These are phyloP conservation scores for Erythrocercus mccallii DNA, from an alignment of 2,113 vertebrate species.

Conservation along the genomic window DNA sequence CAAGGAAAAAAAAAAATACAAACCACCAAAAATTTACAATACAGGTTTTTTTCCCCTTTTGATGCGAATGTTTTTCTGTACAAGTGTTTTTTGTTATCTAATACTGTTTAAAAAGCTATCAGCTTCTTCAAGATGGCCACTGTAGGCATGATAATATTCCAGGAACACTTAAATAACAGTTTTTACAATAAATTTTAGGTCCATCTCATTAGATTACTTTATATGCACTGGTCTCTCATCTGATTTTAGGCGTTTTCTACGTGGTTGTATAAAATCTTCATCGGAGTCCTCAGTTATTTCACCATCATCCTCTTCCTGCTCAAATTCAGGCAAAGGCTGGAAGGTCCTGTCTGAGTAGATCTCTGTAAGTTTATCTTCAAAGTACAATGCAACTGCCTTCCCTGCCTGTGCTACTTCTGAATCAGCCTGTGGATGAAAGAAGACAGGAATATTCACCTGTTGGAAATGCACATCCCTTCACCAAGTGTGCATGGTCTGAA, in stretches of 20 bases:
- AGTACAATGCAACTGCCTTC: conserved; percentile 90
- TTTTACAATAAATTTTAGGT: conserved; percentile 74
- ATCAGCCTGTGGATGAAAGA: conserved; percentile 84
- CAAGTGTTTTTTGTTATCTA: conserved; percentile 76
- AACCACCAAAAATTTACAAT: conserved; percentile 39
- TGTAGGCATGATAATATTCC: conserved; percentile 74
- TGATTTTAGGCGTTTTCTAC: conserved; percentile 95
- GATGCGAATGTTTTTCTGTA: conserved; percentile 76
- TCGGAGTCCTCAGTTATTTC: conserved; percentile 92
- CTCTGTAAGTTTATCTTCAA: conserved; percentile 93
- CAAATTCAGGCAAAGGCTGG: conserved; percentile 83
- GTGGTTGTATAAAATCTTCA: conserved; percentile 93
- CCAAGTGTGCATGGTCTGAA: conserved; percentile 86
- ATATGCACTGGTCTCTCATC: conserved; percentile 93
- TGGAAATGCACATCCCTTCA: conserved; percentile 85
- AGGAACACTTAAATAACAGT: conserved; percentile 81
- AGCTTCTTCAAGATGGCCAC: conserved; percentile 77
- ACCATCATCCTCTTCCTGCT: conserved; percentile 83
- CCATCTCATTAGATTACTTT: conserved; percentile 81
- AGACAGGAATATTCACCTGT: conserved; percentile 77
- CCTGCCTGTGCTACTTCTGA: conserved; percentile 97
- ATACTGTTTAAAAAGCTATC: conserved; percentile 80
- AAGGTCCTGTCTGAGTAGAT: conserved; percentile 94
- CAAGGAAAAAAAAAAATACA: background rate
- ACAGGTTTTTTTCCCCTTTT: conserved; percentile 61